Evolutionary conservation across 1,140 invertebrate species (phyloP).

Genomic region (Orius insidiosus): DNA sequence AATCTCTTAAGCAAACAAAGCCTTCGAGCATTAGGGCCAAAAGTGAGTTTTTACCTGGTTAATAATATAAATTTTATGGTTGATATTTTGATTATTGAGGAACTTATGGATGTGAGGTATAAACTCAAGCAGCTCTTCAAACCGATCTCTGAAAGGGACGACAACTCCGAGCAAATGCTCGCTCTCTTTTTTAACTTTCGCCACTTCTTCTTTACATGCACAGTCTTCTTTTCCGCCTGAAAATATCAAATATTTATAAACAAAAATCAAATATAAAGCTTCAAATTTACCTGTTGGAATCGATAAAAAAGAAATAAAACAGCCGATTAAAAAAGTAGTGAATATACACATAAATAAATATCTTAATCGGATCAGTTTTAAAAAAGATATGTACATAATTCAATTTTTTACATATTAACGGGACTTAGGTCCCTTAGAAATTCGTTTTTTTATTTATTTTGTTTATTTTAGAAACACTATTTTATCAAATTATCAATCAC

Average conservation of each 20-base stretch:
- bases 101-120: constrained; percentile 79
- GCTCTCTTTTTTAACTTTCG: not conserved
- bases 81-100: constrained; percentile 60
- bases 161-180: constrained; percentile 55
- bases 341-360: constrained; percentile 6
- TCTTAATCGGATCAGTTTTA: not conserved
- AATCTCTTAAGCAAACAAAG: no score
- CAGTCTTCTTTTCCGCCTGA: constrained; percentile 4
- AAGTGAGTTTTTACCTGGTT: no score
- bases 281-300: constrained; percentile 9
- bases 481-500: no score
- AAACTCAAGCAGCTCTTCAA: constrained; percentile 86
- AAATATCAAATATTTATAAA: not conserved
- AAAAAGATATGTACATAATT: no score
- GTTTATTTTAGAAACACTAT: no score
- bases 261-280: not conserved
- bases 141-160: constrained; percentile 86
- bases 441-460: no score
- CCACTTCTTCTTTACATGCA: not conserved
- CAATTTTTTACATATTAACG: no score
- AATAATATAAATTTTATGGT: constrained; percentile 77
- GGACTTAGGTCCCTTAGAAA: no score
- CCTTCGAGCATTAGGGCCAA: no score
- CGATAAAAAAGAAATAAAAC: not conserved
- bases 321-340: constrained; percentile 3